Evolutionary conservation across 2,113 vertebrate species (phyloP).

Genomic region (Hassar affinis): DNA sequence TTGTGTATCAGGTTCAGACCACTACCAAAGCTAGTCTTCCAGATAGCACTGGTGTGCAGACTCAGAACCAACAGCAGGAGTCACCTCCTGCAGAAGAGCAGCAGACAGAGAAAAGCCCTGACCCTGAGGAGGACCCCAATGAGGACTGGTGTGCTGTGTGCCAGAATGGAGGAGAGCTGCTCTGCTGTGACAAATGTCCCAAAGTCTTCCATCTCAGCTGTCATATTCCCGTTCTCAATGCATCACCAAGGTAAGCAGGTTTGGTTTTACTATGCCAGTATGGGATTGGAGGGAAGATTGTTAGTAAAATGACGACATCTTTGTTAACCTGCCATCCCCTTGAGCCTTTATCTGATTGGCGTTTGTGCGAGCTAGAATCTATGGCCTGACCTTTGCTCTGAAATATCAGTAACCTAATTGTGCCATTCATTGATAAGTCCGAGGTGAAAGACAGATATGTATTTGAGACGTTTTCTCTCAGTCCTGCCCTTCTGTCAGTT

Average conservation of each 20-base stretch:
- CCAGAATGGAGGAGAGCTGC: slow-evolving; percentile 92
- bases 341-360: no score
- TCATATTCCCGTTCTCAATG: slow-evolving; percentile 88
- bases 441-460: no score
- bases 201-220: slow-evolving; percentile 96
- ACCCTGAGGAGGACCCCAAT: slow-evolving; percentile 77
- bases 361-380: no score
- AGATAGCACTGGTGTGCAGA: slow-evolving; percentile 72
- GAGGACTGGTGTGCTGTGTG: slow-evolving; percentile 99
- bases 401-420: no score
- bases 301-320: no score
- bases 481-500: no score
- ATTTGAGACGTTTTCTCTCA: no score
- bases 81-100: slow-evolving; percentile 47
- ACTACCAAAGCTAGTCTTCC: slow-evolving; percentile 70
- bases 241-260: slow-evolving; percentile 85
- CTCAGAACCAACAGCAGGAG: slow-evolving; percentile 59
- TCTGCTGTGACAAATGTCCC: slow-evolving; percentile 95
- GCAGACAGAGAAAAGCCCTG: slow-evolving; percentile 63
- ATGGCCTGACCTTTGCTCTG: no score
- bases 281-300: no score
- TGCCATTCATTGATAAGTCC: no score
- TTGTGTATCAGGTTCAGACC: slow-evolving; percentile 68
- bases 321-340: no score
- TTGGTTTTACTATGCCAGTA: neutral